A percentile compares a stretch with the other conserved stretches of the same genome.
Evolutionary conservation across 2,888 invertebrate genomes (phyloP).

Genomic region (Brachynemurus nebulosus): DNA sequence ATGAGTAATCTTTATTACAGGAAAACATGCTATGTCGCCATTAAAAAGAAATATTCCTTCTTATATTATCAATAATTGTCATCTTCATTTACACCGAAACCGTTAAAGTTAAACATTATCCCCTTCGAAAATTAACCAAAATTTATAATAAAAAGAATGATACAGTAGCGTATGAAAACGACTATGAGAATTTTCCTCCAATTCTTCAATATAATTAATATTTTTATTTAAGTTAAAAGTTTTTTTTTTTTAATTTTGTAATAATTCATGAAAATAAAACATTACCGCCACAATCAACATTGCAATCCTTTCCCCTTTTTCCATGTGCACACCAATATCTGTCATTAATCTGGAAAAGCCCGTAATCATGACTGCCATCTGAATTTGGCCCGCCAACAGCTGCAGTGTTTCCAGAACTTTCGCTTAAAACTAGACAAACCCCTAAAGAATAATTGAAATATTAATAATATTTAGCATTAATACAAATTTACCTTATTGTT

Average conservation of each 20-base stretch:
- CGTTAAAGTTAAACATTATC: no score
- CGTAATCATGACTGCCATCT: slow-evolving; percentile 39
- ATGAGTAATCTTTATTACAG: no score
- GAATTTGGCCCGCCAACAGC: slow-evolving; percentile 32
- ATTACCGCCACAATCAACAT: slow-evolving; percentile 30
- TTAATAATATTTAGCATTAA: not conserved
- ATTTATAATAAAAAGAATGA: no score
- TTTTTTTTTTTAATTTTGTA: not conserved
- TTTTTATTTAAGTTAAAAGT: no score
- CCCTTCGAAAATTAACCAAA: no score
- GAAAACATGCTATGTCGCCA: no score
- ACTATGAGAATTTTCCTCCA: no score
- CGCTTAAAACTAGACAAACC: slow-evolving; percentile 37
- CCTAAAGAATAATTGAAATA: slow-evolving; percentile 26
- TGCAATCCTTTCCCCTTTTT: slow-evolving; percentile 32
- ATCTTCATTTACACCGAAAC: no score
- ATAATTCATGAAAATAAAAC: slow-evolving; percentile 4
- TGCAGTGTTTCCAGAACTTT: slow-evolving; percentile 35
- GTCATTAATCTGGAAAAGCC: slow-evolving; percentile 37
- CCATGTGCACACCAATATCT: slow-evolving; percentile 34
- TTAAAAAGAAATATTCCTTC: no score
- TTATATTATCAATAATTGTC: no score
- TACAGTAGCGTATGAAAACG: no score
- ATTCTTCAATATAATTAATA: no score
- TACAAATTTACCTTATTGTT: not conserved